phyloP scores from a whole-genome alignment of 2,113 vertebrate genomes.

The Sapayoa aenigma region DNA sequence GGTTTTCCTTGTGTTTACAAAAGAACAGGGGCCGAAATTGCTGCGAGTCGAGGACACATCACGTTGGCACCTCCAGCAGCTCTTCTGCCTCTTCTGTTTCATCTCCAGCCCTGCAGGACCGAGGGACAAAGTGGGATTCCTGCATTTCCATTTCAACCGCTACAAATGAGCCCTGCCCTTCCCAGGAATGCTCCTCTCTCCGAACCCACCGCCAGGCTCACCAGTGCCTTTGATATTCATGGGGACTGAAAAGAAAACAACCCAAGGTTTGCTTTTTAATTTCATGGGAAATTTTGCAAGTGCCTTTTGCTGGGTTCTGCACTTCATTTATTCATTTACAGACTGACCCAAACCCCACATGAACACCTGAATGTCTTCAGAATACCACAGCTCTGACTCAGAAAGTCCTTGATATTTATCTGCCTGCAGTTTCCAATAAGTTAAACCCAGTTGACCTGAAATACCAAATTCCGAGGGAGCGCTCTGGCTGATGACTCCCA shows the following conservation, averaged over 20 bases:
- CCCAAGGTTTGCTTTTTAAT: conserved; percentile 27
- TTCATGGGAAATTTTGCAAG: conserved; percentile 41
- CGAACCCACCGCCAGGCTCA: neutral
- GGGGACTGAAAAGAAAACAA: neutral
- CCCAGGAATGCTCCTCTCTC: neutral
- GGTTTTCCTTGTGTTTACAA: neutral
- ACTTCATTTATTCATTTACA: conserved; percentile 31
- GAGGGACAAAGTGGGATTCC: neutral
- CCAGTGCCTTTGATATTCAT: neutral
- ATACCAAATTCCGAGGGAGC: conserved; percentile 21
- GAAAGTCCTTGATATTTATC: conserved; percentile 44
- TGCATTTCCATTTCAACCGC: neutral
- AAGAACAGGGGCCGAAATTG: neutral
- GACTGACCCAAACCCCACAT: neutral
- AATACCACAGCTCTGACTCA: conserved; percentile 19
- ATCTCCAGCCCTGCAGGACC: neutral
- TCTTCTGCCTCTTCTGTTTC: neutral
- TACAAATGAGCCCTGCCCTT: conserved; percentile 10
- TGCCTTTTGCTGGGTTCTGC: neutral
- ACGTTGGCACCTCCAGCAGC: neutral
- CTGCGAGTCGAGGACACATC: neutral
- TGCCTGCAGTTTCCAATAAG: conserved; percentile 33
- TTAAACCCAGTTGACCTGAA: conserved; percentile 29
- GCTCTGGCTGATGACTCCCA: neutral
- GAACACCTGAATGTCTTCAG: neutral